phyloP scores from a whole-genome alignment of 2,888 invertebrate genomes.

The Syritta pipiens region DNA sequence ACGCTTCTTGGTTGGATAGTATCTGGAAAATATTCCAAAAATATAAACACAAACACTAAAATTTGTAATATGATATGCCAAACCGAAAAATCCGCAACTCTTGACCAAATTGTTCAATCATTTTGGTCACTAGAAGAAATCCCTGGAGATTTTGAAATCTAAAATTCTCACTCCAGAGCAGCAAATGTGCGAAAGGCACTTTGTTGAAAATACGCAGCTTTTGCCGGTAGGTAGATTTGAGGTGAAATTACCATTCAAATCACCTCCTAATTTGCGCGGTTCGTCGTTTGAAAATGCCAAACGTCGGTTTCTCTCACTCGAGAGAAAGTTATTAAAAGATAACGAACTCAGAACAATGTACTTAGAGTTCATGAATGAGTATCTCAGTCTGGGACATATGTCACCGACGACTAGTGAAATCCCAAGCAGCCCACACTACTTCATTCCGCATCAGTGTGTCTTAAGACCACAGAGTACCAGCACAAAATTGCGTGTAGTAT shows the following conservation, averaged over 20 bases:
- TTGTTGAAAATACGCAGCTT: not conserved
- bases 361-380: not conserved
- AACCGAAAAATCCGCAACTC: not conserved
- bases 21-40: conserved; percentile 38
- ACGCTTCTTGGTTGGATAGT: conserved; percentile 47
- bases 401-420: not conserved
- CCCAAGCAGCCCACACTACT: too few species aligned
- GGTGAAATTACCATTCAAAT: not conserved
- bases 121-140: conserved; percentile 48
- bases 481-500: not conserved
- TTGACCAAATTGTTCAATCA: conserved; percentile 40
- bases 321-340: not conserved
- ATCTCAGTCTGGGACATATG: not conserved
- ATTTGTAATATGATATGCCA: conserved; percentile 14
- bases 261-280: conserved; percentile 31
- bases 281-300: too few species aligned
- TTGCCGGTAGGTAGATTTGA: not conserved
- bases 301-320: not conserved
- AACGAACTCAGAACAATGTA: not conserved
- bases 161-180: conserved; percentile 14
- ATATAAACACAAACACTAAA: not conserved
- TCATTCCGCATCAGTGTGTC: not conserved
- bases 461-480: conserved; percentile 4
- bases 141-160: conserved; percentile 15
- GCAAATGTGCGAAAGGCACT: not conserved